A percentile compares a stretch with the other conserved stretches of the same genome.
Conservation (phyloP, 2,888 invertebrate species). For the Rhagonycha fulva region DNA sequence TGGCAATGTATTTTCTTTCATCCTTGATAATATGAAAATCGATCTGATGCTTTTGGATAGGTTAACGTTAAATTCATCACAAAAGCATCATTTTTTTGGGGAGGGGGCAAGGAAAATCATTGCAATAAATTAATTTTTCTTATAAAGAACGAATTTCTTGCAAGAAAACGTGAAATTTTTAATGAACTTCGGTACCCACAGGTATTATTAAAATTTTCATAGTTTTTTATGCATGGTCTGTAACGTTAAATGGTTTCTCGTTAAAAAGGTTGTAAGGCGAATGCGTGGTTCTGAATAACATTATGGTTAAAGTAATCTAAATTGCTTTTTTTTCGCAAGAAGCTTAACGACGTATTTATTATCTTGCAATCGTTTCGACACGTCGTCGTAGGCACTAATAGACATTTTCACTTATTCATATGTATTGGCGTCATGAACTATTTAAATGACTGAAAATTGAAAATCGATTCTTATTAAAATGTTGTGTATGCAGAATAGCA, state of each 20-base stretch:
- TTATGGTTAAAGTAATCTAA: not conserved
- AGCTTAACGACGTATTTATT: not conserved
- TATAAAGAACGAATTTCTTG: too few species aligned
- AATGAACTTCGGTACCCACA: not conserved
- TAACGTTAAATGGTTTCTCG: not conserved
- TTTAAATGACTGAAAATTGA: conserved; percentile 6
- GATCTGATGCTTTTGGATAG: not conserved
- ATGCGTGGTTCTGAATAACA: not conserved
- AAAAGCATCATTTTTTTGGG: not conserved
- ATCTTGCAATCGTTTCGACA: not conserved
- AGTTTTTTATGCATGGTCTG: not conserved
- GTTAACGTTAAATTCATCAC: too few species aligned
- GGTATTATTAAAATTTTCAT: not conserved
- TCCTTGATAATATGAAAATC: not conserved
- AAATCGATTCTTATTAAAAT: conserved; percentile 8
- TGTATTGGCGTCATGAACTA: conserved; percentile 3
- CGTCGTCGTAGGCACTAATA: not conserved
- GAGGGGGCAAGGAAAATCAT: not conserved
- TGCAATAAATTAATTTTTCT: not conserved
- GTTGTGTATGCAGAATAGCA: not conserved
- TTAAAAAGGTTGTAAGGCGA: not conserved
- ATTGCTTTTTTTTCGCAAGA: not conserved
- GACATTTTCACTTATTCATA: not conserved
- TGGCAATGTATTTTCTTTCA: not conserved
- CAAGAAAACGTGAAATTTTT: not conserved